Evolutionary conservation across 35 echinoderm and acorn worm genomes (phyloP).

Genomic region (Holothuria glaberrima): DNA sequence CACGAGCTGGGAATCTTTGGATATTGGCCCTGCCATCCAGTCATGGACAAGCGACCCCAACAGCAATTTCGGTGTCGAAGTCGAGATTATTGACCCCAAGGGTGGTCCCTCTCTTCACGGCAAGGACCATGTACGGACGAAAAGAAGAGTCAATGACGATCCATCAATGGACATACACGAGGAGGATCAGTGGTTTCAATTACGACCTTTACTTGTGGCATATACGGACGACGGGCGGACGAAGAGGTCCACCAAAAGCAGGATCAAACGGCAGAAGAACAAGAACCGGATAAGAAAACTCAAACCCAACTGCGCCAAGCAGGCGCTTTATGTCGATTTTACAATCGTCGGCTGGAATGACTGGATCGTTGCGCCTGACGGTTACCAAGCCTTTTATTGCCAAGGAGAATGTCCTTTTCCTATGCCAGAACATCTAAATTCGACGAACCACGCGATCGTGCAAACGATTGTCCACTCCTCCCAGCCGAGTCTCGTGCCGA

Average conservation of each 20-base stretch:
- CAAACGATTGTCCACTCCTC: slow-evolving; percentile 97
- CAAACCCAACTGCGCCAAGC: slow-evolving; percentile 82
- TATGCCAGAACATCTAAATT: slow-evolving; percentile 83
- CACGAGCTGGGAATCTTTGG: slow-evolving; percentile 88
- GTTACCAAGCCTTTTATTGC: slow-evolving; percentile 95
- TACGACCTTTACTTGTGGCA: slow-evolving; percentile 77
- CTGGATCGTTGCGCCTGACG: slow-evolving; percentile 95
- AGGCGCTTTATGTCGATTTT: slow-evolving; percentile 92
- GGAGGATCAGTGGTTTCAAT: slow-evolving; percentile 76
- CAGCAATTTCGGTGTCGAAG: slow-evolving; percentile 85
- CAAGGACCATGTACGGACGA: slow-evolving; percentile 79
- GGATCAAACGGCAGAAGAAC: slow-evolving; percentile 27
- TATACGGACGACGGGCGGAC: slow-evolving; percentile 92
- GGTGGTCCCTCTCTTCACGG: slow-evolving; percentile 60
- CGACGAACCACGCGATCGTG: slow-evolving; percentile 97
- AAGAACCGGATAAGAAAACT: slow-evolving; percentile 47
- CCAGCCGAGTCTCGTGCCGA: slow-evolving; percentile 76
- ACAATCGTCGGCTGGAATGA: slow-evolving; percentile 92
- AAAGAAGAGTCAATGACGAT: slow-evolving; percentile 40
- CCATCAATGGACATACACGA: slow-evolving; percentile 53
- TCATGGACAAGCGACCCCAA: slow-evolving; percentile 70
- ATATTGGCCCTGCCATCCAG: slow-evolving; percentile 82
- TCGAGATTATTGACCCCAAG: slow-evolving; percentile 76
- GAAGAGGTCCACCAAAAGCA: slow-evolving; percentile 66
- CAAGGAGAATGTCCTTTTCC: slow-evolving; percentile 94